Percentiles rank a stretch among this genome's conserved stretches.
Evolutionary conservation across 92 coral and sea anemone genomes (phyloP).

Genomic region (Palythoa caribaeorum): DNA sequence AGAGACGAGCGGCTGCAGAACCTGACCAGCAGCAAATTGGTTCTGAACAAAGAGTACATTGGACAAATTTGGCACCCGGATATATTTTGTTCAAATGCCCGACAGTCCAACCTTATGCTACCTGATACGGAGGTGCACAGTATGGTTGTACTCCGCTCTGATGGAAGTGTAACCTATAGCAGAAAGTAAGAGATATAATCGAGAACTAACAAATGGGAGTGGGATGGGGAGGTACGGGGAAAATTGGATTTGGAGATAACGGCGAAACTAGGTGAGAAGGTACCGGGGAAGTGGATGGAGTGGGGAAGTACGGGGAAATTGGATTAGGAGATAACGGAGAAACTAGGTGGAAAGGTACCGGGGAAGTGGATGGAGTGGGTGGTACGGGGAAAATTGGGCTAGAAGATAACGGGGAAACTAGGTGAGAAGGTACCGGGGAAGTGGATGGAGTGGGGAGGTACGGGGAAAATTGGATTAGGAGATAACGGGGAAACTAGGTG

Average conservation of each 20-base stretch:
- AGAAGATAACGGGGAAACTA: no score
- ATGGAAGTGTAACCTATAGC: slow-evolving; percentile 28
- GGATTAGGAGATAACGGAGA: no score
- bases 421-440: no score
- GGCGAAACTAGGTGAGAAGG: no score
- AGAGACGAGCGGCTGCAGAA: slow-evolving; percentile 49
- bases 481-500: no score
- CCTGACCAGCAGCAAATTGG: slow-evolving; percentile 41
- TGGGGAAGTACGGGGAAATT: no score
- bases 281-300: no score
- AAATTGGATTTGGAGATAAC: no score
- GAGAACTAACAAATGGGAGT: not conserved
- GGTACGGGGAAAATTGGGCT: no score
- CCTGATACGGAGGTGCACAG: slow-evolving; percentile 46
- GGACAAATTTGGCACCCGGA: slow-evolving; percentile 57
- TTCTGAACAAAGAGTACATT: slow-evolving; percentile 54
- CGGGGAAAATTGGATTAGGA: no score
- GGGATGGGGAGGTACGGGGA: not conserved
- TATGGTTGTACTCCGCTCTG: slow-evolving; percentile 33
- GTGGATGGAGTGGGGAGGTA: no score
- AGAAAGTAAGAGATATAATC: slow-evolving; percentile 12
- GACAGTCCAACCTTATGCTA: slow-evolving; percentile 58
- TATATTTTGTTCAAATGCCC: slow-evolving; percentile 61
- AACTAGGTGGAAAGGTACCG: no score
- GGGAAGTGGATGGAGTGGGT: not conserved